A percentile compares a stretch with the other conserved stretches of the same genome.
These are phyloP conservation scores for Oreohelix idahoensis DNA, from an alignment of 1,140 invertebrate genomes.

Conservation along the genomic window DNA sequence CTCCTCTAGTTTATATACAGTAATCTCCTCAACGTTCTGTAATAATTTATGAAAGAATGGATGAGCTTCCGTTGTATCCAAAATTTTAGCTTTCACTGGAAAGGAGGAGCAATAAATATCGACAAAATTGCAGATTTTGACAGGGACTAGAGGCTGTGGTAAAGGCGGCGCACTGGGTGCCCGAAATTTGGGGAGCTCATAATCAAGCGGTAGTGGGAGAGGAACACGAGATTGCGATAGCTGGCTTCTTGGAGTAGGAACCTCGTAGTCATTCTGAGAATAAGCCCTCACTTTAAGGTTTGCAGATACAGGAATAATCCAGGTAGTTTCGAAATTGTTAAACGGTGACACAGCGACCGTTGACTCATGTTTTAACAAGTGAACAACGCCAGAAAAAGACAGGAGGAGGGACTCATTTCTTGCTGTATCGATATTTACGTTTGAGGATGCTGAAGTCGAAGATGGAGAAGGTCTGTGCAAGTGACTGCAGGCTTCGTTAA, in stretches of 20 bases:
- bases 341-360: slow-evolving; percentile 39
- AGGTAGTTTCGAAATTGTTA: slow-evolving; percentile 37
- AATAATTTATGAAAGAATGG: slow-evolving; percentile 10
- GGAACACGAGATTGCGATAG: neutral
- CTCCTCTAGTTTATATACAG: slow-evolving; percentile 14
- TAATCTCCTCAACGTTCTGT: slow-evolving; percentile 3
- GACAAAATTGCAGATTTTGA: slow-evolving; percentile 17
- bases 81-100: slow-evolving; percentile 30
- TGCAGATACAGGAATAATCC: slow-evolving; percentile 38
- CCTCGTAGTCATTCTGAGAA: slow-evolving; percentile 42
- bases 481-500: neutral
- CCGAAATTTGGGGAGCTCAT: neutral
- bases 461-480: neutral
- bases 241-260: slow-evolving; percentile 22
- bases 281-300: slow-evolving; percentile 38
- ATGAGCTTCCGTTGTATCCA: neutral
- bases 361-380: slow-evolving; percentile 35
- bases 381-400: slow-evolving; percentile 39
- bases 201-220: neutral
- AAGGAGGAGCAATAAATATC: slow-evolving; percentile 25
- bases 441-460: neutral
- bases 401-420: neutral
- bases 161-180: slow-evolving; percentile 16
- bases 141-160: neutral
- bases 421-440: neutral